Percentiles rank a stretch among this genome's conserved stretches.
Evolutionary conservation across 2,888 invertebrate species (phyloP).

Genomic region (Torymus tubicola): DNA sequence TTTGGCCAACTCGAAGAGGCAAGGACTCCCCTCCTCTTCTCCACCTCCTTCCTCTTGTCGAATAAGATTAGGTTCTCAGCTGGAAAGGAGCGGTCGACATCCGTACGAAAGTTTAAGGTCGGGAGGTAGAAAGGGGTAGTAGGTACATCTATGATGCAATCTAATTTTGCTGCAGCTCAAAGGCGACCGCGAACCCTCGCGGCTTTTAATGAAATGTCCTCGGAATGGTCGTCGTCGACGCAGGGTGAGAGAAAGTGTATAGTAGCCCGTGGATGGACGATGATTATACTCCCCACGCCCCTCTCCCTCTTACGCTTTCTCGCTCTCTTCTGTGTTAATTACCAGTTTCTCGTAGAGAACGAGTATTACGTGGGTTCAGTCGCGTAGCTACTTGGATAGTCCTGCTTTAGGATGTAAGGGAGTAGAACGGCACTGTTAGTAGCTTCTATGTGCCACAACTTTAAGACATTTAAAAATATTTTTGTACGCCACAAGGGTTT

Average conservation of each 20-base stretch:
- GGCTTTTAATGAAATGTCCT: constrained; percentile 32
- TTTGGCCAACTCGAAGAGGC: neutral
- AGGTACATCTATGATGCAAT: constrained; percentile 14
- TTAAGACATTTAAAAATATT: too few relatives aligned
- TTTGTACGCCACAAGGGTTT: too few relatives aligned
- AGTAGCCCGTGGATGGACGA: neutral
- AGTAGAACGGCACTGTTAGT: too few relatives aligned
- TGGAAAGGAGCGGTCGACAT: constrained; percentile 1
- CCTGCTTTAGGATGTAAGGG: too few relatives aligned
- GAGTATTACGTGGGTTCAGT: too few relatives aligned
- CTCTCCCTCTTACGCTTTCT: too few relatives aligned
- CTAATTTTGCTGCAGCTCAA: constrained; percentile 21
- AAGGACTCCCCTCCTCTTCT: too few relatives aligned
- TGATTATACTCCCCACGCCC: constrained; percentile 10
- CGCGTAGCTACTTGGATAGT: too few relatives aligned
- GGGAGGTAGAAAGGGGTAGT: too few relatives aligned
- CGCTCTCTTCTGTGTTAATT: too few relatives aligned
- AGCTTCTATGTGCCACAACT: too few relatives aligned
- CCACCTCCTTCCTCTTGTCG: neutral
- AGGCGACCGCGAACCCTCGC: constrained; percentile 15
- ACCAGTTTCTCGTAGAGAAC: too few relatives aligned
- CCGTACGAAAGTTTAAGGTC: neutral
- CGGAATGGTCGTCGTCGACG: neutral
- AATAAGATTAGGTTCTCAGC: constrained; percentile 21
- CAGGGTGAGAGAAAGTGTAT: neutral